A percentile compares a stretch with the other conserved stretches of the same genome.
Evolutionary conservation across 2,888 invertebrate genomes (phyloP).

Genomic region (Neocrepidodera transversa): DNA sequence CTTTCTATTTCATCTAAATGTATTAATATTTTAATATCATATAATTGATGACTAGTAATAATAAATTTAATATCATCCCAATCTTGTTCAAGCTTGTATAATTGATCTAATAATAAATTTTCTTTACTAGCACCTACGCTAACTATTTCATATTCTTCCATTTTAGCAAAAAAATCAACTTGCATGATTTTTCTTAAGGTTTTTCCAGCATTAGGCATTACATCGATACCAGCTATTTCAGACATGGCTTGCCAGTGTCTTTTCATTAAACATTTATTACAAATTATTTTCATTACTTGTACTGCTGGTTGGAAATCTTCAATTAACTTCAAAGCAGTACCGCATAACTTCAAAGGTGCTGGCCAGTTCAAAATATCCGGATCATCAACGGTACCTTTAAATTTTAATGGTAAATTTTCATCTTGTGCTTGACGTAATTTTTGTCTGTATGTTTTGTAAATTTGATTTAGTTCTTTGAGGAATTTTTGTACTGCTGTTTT

Average conservation of each 20-base stretch:
- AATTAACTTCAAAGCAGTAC: constrained; percentile 68
- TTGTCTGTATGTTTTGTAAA: constrained; percentile 76
- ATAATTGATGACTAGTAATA: constrained; percentile 65
- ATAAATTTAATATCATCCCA: constrained; percentile 76
- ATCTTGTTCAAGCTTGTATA: constrained; percentile 77
- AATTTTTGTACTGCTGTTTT: constrained; percentile 80
- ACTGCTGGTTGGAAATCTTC: constrained; percentile 79
- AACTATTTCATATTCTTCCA: constrained; percentile 80
- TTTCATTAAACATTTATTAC: constrained; percentile 79
- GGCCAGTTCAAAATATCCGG: constrained; percentile 79
- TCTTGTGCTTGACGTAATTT: constrained; percentile 80
- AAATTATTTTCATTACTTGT: constrained; percentile 84
- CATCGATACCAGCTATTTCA: constrained; percentile 69
- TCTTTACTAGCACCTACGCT: constrained; percentile 83
- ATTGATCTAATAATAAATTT: constrained; percentile 72
- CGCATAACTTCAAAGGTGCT: constrained; percentile 79
- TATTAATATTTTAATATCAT: constrained; percentile 71
- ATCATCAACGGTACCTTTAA: constrained; percentile 69
- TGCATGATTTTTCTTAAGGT: constrained; percentile 79
- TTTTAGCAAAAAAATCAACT: constrained; percentile 70
- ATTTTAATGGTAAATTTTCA: constrained; percentile 68
- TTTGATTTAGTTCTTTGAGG: constrained; percentile 76
- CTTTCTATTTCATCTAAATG: constrained; percentile 78
- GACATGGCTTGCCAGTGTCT: constrained; percentile 90
- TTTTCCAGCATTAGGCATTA: constrained; percentile 76